Evolutionary conservation across 2,888 invertebrate genomes (phyloP), one percentile per base, ranked within the genome.

Genomic region (Clusia tigrina): DNA sequence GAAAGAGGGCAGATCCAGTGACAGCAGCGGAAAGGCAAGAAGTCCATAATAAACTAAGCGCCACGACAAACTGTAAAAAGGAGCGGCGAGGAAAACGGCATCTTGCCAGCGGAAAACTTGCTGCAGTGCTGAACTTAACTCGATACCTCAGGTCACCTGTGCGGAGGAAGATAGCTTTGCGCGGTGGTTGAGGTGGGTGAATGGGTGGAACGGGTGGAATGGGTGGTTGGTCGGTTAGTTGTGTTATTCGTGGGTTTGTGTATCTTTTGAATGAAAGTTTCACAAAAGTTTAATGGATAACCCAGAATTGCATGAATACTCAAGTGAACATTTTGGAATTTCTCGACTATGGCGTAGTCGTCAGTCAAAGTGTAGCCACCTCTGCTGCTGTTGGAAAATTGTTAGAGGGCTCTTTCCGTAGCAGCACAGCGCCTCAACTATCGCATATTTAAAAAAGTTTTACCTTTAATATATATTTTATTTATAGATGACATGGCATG

Each of bases 261-360:
- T 42, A 17, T 15, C 42, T 42, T 42, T 42, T 42, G 42, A 15
- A 42, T 6, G n/a, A 5, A 42, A 42, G n/a, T 42, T 42, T 10
- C 42, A 42, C 42, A 48, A 48, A 48, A 48, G 20, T 48, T 48
- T 48, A 48, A 48, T 48, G 48, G 48, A 48, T 48, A 48, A 48
- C 48, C 48, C 48, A 48, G 48, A 48, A 48, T 48, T 48, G 48
- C 22, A 20, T 20, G 22, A 48, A 48, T 48, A 48, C 48, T 48
- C 48, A 48, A 48, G 48, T 48, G 48, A 20, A 22, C 48, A 48
- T 48, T 48, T 48, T 48, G 48, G 15, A 48, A 22, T 48, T 48
- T 18, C 20, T 2, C 3, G 5, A 3, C 3, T 18, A 9, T 22
- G 18, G 48, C 2, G 48, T 6, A 6, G 48, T 2, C 48, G 18